Conservation (phyloP, 2,797 vertebrate genomes). For the Craterocephalus amniculus region DNA sequence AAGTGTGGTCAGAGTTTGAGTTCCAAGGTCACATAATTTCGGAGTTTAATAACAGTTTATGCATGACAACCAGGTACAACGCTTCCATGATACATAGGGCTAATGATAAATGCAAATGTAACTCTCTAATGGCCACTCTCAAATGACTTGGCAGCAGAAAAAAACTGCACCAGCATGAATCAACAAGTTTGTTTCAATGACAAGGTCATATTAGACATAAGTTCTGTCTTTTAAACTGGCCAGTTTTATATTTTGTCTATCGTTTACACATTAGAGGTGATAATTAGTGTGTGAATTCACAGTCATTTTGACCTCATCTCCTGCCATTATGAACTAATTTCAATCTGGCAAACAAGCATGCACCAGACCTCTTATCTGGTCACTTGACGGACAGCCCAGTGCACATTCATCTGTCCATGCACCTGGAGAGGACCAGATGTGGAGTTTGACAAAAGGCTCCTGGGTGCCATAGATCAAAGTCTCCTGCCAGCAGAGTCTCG, state of each 20-base stretch:
- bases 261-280: constrained; percentile 2
- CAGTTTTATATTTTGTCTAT: constrained; percentile 4
- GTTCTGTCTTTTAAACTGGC: neutral
- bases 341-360: constrained; percentile 49
- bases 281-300: constrained; percentile 26
- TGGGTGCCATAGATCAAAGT: constrained; percentile 70
- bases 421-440: constrained; percentile 67
- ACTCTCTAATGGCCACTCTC: constrained; percentile 15
- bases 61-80: neutral
- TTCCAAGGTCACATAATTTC: constrained; percentile 31
- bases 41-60: too few relatives aligned
- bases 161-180: neutral
- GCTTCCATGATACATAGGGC: constrained; percentile 11
- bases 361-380: constrained; percentile 54
- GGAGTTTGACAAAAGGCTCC: constrained; percentile 39
- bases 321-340: constrained; percentile 43
- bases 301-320: constrained; percentile 38
- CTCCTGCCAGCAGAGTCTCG: constrained; percentile 55
- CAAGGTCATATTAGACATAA: neutral
- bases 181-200: neutral
- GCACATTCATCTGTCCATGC: constrained; percentile 53
- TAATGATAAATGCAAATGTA: constrained; percentile 28
- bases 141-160: constrained; percentile 4
- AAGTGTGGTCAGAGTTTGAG: constrained; percentile 17
- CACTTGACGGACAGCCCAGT: constrained; percentile 34